Evolutionary conservation across 2,113 vertebrate genomes (phyloP), one percentile per base, ranked within the genome.

Genomic region (Sakesphorus luctuosus): DNA sequence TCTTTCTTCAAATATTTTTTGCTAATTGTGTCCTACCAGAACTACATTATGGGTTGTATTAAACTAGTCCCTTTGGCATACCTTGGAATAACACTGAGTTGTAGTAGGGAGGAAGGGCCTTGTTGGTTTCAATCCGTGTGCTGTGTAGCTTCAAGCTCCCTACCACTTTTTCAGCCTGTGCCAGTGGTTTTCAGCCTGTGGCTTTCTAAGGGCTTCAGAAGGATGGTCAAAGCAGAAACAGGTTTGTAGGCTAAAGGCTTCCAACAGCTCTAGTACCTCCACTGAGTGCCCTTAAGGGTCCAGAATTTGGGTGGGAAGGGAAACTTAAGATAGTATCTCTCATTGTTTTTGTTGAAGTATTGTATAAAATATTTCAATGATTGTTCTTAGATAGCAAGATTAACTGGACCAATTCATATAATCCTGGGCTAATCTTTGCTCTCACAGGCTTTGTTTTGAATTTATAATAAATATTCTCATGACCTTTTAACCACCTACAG

Each of bases 381-480:
- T 47, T 87, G 23, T 28, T 93, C 53, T 75, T 75, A n/a, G 72
- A 67, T 14, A 72, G 66, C 35, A 83, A 69, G 52, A 61, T 78
- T 44, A 85, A 79, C 44, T 82, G 71, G 23, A 50, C 31, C 23
- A n/a, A 35, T 76, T 86, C 6, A 7, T 88, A 17, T 14, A 72
- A 79, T 83, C 75, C 40, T 76, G 49, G 49, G 21, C 72, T 88
- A 56, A 44, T 28, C 40, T 90, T 93, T 4, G 33, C 18, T 79
- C 62, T 38, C 25, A 46, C 24, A 49, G 28, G 40, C 56, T 91
- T 65, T 76, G 50, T 44, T 73, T 68, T 80, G 58, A 52, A 76
- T 86, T 90, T 83, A 36, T 86, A 44, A 65, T 61, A 85, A 94
- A 89, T 23, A 23, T 92, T 92, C 79, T 93, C 44, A 19, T 80